phyloP scores from a whole-genome alignment of 2,113 vertebrate species.

The Acinonyx jubatus region DNA sequence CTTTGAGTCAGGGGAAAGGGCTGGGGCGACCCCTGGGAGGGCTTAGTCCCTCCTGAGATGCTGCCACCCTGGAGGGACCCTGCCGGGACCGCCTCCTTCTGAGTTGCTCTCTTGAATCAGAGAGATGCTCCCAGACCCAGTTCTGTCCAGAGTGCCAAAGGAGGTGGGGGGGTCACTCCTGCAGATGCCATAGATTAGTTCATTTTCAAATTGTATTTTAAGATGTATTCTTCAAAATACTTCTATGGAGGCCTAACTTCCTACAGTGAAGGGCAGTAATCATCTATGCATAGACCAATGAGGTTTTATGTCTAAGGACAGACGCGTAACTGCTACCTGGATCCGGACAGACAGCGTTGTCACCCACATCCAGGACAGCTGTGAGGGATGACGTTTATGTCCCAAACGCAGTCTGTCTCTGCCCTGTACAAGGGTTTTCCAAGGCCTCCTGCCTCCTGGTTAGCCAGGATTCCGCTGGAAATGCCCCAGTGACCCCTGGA shows the following conservation, averaged over 20 bases:
- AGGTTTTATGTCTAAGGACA: not conserved
- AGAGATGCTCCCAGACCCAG: not conserved
- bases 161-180: not conserved
- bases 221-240: not conserved
- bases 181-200: not conserved
- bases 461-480: not conserved
- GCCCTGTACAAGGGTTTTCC: not conserved
- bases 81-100: not conserved
- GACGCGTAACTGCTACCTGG: no score
- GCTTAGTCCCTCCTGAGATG: not conserved
- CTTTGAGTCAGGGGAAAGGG: not conserved
- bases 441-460: not conserved
- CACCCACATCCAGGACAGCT: no score
- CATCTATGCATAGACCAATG: not conserved
- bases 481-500: not conserved
- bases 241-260: not conserved
- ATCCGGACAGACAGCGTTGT: accelerated
- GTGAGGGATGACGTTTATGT: not conserved
- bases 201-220: not conserved
- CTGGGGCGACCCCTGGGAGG: not conserved
- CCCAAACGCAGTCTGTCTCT: not conserved
- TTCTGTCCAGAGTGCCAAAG: not conserved
- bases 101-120: not conserved
- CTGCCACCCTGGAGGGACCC: not conserved
- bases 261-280: no score